Conservation (phyloP, 1,140 invertebrate species). For the Lepidurus packardi region DNA sequence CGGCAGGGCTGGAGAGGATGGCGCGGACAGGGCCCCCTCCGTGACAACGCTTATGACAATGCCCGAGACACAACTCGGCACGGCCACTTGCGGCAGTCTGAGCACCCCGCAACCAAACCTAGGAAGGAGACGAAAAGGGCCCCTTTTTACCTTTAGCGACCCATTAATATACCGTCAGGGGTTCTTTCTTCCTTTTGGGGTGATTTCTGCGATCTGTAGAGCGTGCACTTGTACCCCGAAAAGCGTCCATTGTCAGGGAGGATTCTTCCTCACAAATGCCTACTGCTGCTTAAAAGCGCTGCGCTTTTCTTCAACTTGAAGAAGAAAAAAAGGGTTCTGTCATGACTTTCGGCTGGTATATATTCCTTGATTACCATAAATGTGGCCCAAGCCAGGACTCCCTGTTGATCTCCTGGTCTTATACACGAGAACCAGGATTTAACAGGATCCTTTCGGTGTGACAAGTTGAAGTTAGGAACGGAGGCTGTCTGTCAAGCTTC, state of each 20-base stretch:
- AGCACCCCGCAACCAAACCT: background rate
- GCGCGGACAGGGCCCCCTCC: constrained; percentile 19
- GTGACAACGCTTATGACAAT: constrained; percentile 21
- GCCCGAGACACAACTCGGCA: constrained; percentile 12
- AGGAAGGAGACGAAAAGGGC: background rate
- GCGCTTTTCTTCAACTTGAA: background rate
- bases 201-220: background rate
- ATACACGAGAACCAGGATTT: background rate
- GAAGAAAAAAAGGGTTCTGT: background rate
- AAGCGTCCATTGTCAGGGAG: background rate
- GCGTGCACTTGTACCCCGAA: background rate
- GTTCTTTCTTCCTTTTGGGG: background rate
- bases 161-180: constrained; percentile 13
- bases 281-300: constrained; percentile 8
- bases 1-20: background rate
- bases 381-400: constrained; percentile 15
- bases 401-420: background rate
- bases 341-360: constrained; percentile 3
- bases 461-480: constrained; percentile 15
- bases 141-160: constrained; percentile 21
- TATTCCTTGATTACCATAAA: constrained; percentile 19
- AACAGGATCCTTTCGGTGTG: background rate
- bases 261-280: background rate
- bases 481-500: constrained; percentile 20
- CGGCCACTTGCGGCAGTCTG: background rate